These are phyloP conservation scores for rabbit (Oryctolagus cuniculus) DNA, from an alignment of 2,113 vertebrate genomes.

Conservation along the genomic window mOryCun1.1 NC_091435.1:106584501-106585000, in stretches of 20 bases:
- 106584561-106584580: not conserved
- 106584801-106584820: constrained; percentile 17
- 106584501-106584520: not conserved
- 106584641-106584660: constrained; percentile 22
- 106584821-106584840: constrained; percentile 47
- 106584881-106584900: not conserved
- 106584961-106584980: constrained; percentile 54
- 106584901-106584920: constrained; percentile 32
- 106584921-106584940: constrained; percentile 54
- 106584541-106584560: not conserved
- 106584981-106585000: not conserved
- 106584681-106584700: not conserved
- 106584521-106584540: not conserved
- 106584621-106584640: not conserved
- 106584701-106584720: not conserved
- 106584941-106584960: not conserved
- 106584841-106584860: constrained; percentile 51
- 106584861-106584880: constrained; percentile 45
- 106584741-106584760: constrained; percentile 34
- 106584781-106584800: not conserved
- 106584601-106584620: not conserved
- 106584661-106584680: not conserved
- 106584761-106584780: constrained; percentile 49
- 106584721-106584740: constrained; percentile 37
- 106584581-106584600: not conserved